Conservation (phyloP, 2,888 invertebrate species). For the Coenonympha glycerion region DNA sequence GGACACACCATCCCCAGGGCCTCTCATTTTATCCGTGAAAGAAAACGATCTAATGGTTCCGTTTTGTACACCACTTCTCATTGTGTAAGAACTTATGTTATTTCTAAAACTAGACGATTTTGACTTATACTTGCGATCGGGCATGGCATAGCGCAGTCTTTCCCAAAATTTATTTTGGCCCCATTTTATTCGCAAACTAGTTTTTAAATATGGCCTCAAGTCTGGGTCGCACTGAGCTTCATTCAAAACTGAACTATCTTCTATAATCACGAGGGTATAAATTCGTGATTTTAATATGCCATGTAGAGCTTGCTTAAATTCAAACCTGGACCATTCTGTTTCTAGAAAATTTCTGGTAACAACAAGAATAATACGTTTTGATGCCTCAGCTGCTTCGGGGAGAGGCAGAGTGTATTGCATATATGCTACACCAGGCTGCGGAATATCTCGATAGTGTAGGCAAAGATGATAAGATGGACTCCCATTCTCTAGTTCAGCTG, state of each 20-base stretch:
- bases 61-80: constrained; percentile 78
- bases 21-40: constrained; percentile 71
- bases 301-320: constrained; percentile 91
- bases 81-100: constrained; percentile 89
- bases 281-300: constrained; percentile 88
- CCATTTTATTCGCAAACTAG: constrained; percentile 88
- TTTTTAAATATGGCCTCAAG: constrained; percentile 90
- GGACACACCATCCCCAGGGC: constrained; percentile 68
- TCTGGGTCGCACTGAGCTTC: constrained; percentile 91
- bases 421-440: constrained; percentile 79
- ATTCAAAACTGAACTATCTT: constrained; percentile 86
- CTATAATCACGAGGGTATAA: constrained; percentile 89
- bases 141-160: constrained; percentile 90
- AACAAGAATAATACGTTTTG: constrained; percentile 89
- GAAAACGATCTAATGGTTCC: constrained; percentile 78
- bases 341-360: constrained; percentile 91
- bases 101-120: constrained; percentile 80
- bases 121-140: constrained; percentile 77
- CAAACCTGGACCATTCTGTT: constrained; percentile 94
- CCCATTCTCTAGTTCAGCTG: constrained; percentile 89
- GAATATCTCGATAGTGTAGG: constrained; percentile 91
- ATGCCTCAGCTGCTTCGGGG: constrained; percentile 91
- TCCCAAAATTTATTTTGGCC: constrained; percentile 97
- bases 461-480: constrained; percentile 87
- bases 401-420: constrained; percentile 84